A percentile compares a stretch with the other conserved stretches of the same genome.
Conservation (phyloP, 2,888 invertebrate genomes). For the Melieria picta region DNA sequence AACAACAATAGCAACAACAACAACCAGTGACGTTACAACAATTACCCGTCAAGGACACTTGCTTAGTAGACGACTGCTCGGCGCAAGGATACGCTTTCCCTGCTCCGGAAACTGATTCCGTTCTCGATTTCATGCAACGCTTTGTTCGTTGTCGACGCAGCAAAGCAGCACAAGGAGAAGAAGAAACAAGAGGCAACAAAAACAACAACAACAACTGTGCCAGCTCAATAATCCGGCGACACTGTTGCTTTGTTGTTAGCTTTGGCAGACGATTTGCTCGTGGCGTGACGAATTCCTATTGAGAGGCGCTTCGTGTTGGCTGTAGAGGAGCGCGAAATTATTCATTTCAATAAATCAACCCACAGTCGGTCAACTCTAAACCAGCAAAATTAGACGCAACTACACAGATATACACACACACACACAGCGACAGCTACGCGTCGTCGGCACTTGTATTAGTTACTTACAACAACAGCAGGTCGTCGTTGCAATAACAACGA, state of each 20-base stretch:
- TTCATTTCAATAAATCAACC: too few species aligned
- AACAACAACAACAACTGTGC: slow-evolving; percentile 14
- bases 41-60: slow-evolving; percentile 35
- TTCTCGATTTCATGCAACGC: slow-evolving; percentile 3
- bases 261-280: background rate
- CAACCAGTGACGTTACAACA: background rate
- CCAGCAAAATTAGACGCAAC: too few species aligned
- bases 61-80: background rate
- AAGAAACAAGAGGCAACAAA: slow-evolving; percentile 13
- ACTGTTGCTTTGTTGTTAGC: slow-evolving; percentile 5
- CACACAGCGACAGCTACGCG: background rate
- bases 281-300: background rate
- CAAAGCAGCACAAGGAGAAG: slow-evolving; percentile 18
- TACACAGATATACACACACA: slow-evolving; percentile 22
- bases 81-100: slow-evolving; percentile 7
- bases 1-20: slow-evolving; percentile 3
- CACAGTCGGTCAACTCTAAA: too few species aligned
- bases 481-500: too few species aligned
- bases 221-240: background rate
- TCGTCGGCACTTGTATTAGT: background rate
- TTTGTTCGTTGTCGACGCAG: slow-evolving; percentile 13
- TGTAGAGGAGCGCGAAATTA: too few species aligned
- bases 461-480: background rate
- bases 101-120: slow-evolving; percentile 5
- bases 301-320: too few species aligned